Base-by-base conservation (phyloP, 2,888 invertebrate species). In the Crematogaster levior region DNA sequence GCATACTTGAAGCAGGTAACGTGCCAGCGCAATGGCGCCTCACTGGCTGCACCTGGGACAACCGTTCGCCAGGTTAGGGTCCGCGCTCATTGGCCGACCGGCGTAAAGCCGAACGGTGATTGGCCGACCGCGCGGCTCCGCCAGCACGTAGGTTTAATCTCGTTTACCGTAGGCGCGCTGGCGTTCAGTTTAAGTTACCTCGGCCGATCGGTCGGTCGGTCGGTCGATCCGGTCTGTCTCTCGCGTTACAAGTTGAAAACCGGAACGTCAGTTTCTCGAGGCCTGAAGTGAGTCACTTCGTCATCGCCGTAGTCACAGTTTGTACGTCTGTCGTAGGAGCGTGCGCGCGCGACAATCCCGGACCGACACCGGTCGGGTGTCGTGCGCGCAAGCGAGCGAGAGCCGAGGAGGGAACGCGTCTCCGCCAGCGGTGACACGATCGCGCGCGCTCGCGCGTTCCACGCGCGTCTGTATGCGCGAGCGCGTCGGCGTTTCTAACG, bases 171-270 rank as follows among this genome's bases (percentile, higher is more conserved):
- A 92, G 91, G 90, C 91, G 92, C 91, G 91, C 91, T 90, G 90
- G 89, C 89, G 90, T 91, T 92, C 92, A 93, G 93, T 93, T 93
- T 92, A 91, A 92, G 92, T 93, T 92, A 93, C 93, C 92, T 91
- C 92, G 88, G 93, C 90, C 89, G 89, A 87, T 92, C 92, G 93
- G 90, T 90, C 92, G 91, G 92, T 90, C 88, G 89, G 80, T 81
- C 75, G 83, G 51, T 63, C 86, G 80, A 37, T 75, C 77, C 58
- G 79, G 40, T 80, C 56, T 51, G 84, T 63, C 70, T 66, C n/a
- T 81, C 56, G 48, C 73, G 77, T 56, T 27, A 27, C 24, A 27
- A 63, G 18, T 12, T 56, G 10, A 18, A 24, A 21, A 40, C 15
- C 63, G 30, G 37, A 46, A 51, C 40, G 53, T 27, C 37, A 51